Evolutionary conservation across 2,888 invertebrate species (phyloP).

Genomic region (Sesia apiformis): DNA sequence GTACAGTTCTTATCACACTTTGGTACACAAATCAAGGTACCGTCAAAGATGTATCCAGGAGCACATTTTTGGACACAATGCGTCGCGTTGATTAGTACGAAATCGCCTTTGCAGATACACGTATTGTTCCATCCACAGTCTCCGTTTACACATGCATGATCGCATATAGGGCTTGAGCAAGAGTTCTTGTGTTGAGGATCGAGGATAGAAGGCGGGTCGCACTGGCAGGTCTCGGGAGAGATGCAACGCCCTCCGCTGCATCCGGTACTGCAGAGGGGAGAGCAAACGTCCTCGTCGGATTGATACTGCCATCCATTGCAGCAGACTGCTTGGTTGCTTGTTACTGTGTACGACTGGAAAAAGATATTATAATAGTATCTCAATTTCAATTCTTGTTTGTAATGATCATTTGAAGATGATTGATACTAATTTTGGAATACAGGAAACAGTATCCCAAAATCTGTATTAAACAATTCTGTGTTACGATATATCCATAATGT

Average conservation of each 20-base stretch:
- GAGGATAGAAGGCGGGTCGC: constrained; percentile 36
- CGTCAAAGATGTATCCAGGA: constrained; percentile 21
- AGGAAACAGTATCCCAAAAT: too few species aligned
- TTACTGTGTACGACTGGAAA: constrained; percentile 35
- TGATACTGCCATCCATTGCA: constrained; percentile 55
- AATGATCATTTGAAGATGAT: too few species aligned
- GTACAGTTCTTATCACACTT: constrained; percentile 13
- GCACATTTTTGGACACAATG: constrained; percentile 36
- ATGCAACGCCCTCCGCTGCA: constrained; percentile 59
- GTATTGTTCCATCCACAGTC: constrained; percentile 37
- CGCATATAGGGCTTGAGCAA: constrained; percentile 39
- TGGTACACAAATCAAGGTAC: constrained; percentile 19
- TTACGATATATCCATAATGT: too few species aligned
- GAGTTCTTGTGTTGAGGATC: constrained; percentile 36
- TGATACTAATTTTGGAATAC: too few species aligned
- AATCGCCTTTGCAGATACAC: constrained; percentile 38
- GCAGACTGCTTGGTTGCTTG: constrained; percentile 39
- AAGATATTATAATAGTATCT: too few species aligned
- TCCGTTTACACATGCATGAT: constrained; percentile 41
- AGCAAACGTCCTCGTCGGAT: constrained; percentile 42
- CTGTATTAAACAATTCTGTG: too few species aligned
- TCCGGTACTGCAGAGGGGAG: constrained; percentile 62
- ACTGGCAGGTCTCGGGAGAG: constrained; percentile 45
- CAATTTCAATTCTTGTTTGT: too few species aligned
- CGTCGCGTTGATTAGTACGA: constrained; percentile 31